These are phyloP conservation scores for Psettodes erumei DNA, from an alignment of 2,113 vertebrate genomes.

Conservation along the genomic window DNA sequence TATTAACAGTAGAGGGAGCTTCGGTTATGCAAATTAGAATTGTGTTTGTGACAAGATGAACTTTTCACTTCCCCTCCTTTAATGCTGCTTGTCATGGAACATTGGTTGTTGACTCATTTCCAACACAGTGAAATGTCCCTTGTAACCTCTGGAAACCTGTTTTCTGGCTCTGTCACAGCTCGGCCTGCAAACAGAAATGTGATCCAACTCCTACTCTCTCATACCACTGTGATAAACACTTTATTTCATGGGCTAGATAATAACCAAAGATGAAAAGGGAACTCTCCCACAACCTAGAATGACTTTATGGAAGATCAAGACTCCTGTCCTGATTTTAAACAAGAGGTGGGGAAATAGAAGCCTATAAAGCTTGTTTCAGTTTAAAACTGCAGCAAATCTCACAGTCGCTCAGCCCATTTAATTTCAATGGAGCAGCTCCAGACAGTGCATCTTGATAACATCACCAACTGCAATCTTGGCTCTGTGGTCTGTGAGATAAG, in stretches of 20 bases:
- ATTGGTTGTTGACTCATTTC: constrained; percentile 67
- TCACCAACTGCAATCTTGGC: constrained; percentile 29
- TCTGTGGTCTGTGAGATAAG: constrained; percentile 38
- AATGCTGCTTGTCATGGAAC: constrained; percentile 66
- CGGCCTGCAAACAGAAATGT: constrained; percentile 41
- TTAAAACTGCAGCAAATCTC: constrained; percentile 28
- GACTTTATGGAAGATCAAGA: constrained; percentile 19
- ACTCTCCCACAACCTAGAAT: neutral
- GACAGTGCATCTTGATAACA: constrained; percentile 57
- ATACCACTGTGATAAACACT: constrained; percentile 40
- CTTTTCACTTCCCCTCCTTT: constrained; percentile 64
- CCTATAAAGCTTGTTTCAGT: constrained; percentile 19
- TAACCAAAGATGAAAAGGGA: constrained; percentile 33
- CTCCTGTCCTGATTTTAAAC: constrained; percentile 18
- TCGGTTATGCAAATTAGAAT: constrained; percentile 71
- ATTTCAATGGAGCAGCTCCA: constrained; percentile 46
- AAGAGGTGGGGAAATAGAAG: constrained; percentile 18
- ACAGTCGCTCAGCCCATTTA: constrained; percentile 27
- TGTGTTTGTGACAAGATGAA: constrained; percentile 64
- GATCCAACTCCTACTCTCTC: constrained; percentile 19
- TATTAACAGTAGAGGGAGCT: constrained; percentile 72
- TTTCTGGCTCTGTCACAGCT: constrained; percentile 31
- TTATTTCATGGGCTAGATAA: constrained; percentile 49
- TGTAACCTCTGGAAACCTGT: constrained; percentile 54
- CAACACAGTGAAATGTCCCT: constrained; percentile 47